These are phyloP conservation scores for Oryctes rhinoceros DNA, from an alignment of 1,140 invertebrate genomes.

Conservation along the genomic window DNA sequence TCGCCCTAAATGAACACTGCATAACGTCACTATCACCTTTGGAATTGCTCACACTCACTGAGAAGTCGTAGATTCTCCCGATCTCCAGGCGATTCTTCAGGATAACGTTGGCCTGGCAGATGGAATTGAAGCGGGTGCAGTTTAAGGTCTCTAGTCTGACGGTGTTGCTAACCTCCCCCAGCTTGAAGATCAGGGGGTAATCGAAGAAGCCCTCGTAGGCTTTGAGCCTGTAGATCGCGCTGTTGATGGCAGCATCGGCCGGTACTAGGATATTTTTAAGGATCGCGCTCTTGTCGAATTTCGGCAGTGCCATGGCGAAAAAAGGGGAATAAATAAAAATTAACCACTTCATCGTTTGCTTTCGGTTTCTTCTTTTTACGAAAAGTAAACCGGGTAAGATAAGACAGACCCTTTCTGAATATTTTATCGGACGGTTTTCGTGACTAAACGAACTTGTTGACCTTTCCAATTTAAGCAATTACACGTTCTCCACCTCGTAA, in stretches of 20 bases:
- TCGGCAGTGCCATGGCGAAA: slow-evolving; percentile 64
- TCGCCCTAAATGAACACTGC: slow-evolving; percentile 82
- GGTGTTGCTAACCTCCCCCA: slow-evolving; percentile 72
- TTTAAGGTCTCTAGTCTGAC: slow-evolving; percentile 80
- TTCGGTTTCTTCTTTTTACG: neutral
- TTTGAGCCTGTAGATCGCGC: slow-evolving; percentile 84
- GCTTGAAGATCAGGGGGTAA: slow-evolving; percentile 83
- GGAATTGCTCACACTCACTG: slow-evolving; percentile 79
- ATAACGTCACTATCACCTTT: slow-evolving; percentile 79
- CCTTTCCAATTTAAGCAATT: slow-evolving; percentile 36
- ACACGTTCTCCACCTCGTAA: neutral
- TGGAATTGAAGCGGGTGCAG: slow-evolving; percentile 82
- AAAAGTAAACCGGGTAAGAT: neutral
- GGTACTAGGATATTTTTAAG: slow-evolving; percentile 83
- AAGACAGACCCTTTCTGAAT: neutral
- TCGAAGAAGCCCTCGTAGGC: slow-evolving; percentile 88
- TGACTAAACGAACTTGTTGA: slow-evolving; percentile 18
- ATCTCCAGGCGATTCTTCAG: slow-evolving; percentile 76
- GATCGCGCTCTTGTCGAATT: slow-evolving; percentile 82
- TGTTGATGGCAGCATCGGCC: slow-evolving; percentile 80
- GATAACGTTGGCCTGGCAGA: slow-evolving; percentile 85
- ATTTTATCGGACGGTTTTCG: slow-evolving; percentile 4
- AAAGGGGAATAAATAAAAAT: slow-evolving; percentile 1
- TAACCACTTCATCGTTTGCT: slow-evolving; percentile 36
- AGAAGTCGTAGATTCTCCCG: slow-evolving; percentile 83